A percentile compares a stretch with the other conserved stretches of the same genome.
Conservation (phyloP, 1,140 invertebrate genomes). For the Charaxes varanes region DNA sequence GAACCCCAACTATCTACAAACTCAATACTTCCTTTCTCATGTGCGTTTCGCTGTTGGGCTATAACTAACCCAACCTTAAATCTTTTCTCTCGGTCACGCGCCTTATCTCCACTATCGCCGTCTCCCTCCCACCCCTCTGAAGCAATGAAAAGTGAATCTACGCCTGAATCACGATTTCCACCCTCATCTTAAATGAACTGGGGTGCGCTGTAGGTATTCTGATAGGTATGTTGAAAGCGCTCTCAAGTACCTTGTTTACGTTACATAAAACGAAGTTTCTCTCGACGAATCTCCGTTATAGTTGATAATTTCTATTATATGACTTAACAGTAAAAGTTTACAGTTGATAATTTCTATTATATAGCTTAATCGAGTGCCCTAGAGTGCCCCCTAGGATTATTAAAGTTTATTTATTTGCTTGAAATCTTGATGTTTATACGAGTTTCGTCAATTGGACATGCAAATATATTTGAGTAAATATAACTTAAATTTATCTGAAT, state of each 20-base stretch:
- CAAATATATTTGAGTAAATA: too few species aligned
- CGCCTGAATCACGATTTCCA: constrained; percentile 59
- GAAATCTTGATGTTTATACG: too few species aligned
- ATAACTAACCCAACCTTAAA: constrained; percentile 56
- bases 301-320: too few species aligned
- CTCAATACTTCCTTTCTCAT: constrained; percentile 30
- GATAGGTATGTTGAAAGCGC: constrained; percentile 29
- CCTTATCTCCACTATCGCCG: constrained; percentile 19
- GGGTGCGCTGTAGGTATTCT: constrained; percentile 50
- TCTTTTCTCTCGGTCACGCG: constrained; percentile 35
- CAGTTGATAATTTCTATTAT: too few species aligned
- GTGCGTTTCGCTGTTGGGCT: too few species aligned
- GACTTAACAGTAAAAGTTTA: too few species aligned
- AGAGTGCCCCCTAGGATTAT: too few species aligned
- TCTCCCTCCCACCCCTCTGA: constrained; percentile 46
- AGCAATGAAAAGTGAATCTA: constrained; percentile 63
- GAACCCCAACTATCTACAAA: constrained; percentile 13
- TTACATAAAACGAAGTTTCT: constrained; percentile 21
- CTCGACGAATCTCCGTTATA: constrained; percentile 18
- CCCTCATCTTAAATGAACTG: constrained; percentile 67
- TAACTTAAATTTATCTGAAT: too few species aligned
- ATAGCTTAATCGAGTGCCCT: too few species aligned
- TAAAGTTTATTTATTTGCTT: too few species aligned
- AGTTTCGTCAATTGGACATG: too few species aligned
- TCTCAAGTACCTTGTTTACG: constrained; percentile 21